phyloP scores from a whole-genome alignment of 1,140 invertebrate species.

The Drosophila funebris region DNA sequence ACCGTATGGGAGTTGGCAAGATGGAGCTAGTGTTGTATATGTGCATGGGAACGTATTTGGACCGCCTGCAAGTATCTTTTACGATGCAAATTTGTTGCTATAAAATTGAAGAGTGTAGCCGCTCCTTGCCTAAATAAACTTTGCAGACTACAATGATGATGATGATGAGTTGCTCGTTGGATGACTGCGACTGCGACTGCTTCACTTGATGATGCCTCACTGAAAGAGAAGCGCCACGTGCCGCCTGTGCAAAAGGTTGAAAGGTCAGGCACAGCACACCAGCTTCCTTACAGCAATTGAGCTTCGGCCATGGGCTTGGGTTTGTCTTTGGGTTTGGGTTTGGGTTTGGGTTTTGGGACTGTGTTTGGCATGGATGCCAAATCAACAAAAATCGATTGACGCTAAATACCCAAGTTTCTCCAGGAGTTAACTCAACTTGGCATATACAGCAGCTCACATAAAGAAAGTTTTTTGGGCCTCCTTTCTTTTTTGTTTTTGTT shows the following conservation, averaged over 20 bases:
- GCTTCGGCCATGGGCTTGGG: neutral
- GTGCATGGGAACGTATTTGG: slow-evolving; percentile 15
- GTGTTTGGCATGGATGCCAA: slow-evolving; percentile 28
- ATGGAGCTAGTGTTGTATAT: slow-evolving; percentile 46
- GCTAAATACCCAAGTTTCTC: slow-evolving; percentile 77
- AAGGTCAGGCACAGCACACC: slow-evolving; percentile 62
- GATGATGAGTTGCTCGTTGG: slow-evolving; percentile 55
- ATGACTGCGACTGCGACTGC: neutral
- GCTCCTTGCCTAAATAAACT: slow-evolving; percentile 76
- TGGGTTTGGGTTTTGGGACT: slow-evolving; percentile 1
- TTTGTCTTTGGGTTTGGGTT: slow-evolving; percentile 4
- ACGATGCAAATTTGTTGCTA: slow-evolving; percentile 82
- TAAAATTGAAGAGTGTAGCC: slow-evolving; percentile 80
- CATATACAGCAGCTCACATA: slow-evolving; percentile 30
- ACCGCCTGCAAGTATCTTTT: slow-evolving; percentile 66
- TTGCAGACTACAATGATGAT: slow-evolving; percentile 77
- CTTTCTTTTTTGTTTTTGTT: slow-evolving; percentile 24
- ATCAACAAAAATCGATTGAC: slow-evolving; percentile 78
- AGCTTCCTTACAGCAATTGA: slow-evolving; percentile 5
- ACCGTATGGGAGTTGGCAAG: neutral
- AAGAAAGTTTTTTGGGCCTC: slow-evolving; percentile 35
- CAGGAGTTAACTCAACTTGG: slow-evolving; percentile 70
- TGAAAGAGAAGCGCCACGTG: too few relatives aligned
- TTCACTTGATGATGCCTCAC: slow-evolving; percentile 7
- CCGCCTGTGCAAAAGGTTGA: slow-evolving; percentile 70